Base-by-base conservation (phyloP, 2,113 vertebrate species). In the Hiodon tergisus region DNA sequence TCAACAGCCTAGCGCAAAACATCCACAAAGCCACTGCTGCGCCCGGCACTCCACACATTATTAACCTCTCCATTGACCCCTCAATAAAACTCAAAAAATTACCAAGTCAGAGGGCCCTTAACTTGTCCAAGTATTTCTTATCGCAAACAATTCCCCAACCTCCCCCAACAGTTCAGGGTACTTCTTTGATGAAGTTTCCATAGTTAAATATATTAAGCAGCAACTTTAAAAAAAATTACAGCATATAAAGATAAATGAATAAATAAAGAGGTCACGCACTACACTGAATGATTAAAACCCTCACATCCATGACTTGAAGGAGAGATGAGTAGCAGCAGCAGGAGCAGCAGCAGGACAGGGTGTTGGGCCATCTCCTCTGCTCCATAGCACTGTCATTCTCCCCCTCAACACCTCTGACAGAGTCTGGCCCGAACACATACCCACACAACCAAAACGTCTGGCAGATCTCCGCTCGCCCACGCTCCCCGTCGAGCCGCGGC, bases 361-460 rank as follows among this genome's bases (percentile, higher is more conserved):
- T 14, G 50, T 5, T 47, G 14, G 63, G 4, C 63, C 46, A 11
- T 47, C 13, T 51, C 10, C 67, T 67, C 61, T 7, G 1, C 76
- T 73, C 5, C 4, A 59, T 52, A 9, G 69, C 63, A 76, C 54
- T 75, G 2, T 60, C 58, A n/a, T 1, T 10, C 47, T 51, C 68
- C 13, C 2, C 8, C 68, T 55, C 0, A 78, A 70, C 76, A 71
- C 57, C 80, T 79, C 71, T 66, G 6, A 11, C 62, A 69, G 17
- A 3, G 13, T 51, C 52, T 5, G 10, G 6, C 67, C 4, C 1
- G 46, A 11, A 9, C 51, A 31, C 9, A n/a, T 10, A 46, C n/a
- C 62, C 16, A 6, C 62, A 31, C 62, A n/a, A 5, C 53, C 53
- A 46, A 53, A 10, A 47, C 46, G 46, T 67, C 66, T 48, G 9